Conservation (phyloP, 2,797 vertebrate species). For the Sebastes alutus region DNA sequence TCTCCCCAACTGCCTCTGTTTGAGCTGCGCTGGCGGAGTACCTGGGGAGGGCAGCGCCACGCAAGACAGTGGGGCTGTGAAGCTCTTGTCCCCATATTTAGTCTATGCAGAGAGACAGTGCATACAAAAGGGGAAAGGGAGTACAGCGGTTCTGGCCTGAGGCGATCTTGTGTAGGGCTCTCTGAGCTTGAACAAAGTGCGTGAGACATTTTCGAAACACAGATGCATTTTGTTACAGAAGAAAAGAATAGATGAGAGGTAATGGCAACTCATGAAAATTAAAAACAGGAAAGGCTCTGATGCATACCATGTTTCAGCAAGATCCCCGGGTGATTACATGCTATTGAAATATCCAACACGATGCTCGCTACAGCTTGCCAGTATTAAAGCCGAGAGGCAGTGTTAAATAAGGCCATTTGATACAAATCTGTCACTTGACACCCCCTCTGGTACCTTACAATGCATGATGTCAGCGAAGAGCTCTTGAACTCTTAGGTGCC, state of each 20-base stretch:
- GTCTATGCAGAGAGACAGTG: slow-evolving; percentile 69
- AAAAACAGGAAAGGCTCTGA: slow-evolving; percentile 61
- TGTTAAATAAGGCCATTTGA: slow-evolving; percentile 89
- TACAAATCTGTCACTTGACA: slow-evolving; percentile 93
- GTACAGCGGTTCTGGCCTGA: slow-evolving; percentile 78
- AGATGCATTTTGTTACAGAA: slow-evolving; percentile 88
- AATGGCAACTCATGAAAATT: slow-evolving; percentile 79
- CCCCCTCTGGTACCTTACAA: slow-evolving; percentile 84
- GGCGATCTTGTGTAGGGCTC: slow-evolving; percentile 75
- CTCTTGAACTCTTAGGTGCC: slow-evolving; percentile 82
- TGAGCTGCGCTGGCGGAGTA: slow-evolving; percentile 67
- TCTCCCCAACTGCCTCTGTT: slow-evolving; percentile 68
- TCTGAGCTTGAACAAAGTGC: slow-evolving; percentile 81
- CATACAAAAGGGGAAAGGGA: slow-evolving; percentile 71
- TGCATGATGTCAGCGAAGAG: slow-evolving; percentile 81
- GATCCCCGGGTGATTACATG: slow-evolving; percentile 75
- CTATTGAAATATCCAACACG: slow-evolving; percentile 84
- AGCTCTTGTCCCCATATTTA: slow-evolving; percentile 76
- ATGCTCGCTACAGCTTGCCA: slow-evolving; percentile 79
- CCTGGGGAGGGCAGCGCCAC: slow-evolving; percentile 78
- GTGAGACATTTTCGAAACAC: slow-evolving; percentile 83
- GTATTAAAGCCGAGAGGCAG: slow-evolving; percentile 85
- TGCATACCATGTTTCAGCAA: slow-evolving; percentile 71
- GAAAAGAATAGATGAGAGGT: slow-evolving; percentile 84
- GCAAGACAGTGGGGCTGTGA: slow-evolving; percentile 69